These are phyloP conservation scores for Ctena decussata DNA, from an alignment of 2,888 invertebrate genomes.

Conservation along the genomic window DNA sequence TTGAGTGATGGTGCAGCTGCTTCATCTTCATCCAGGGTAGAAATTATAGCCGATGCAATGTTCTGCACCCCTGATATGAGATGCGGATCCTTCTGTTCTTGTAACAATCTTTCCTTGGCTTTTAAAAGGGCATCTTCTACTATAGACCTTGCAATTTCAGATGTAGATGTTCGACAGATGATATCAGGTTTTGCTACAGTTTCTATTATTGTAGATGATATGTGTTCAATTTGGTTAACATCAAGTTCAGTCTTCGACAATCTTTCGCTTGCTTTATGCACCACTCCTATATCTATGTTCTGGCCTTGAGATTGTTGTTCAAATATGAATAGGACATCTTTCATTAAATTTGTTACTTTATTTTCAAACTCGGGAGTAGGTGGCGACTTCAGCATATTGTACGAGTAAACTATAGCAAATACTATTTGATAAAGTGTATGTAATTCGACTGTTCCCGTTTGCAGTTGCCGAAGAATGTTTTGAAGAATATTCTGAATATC, in stretches of 20 bases:
- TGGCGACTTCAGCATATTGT: constrained; percentile 53
- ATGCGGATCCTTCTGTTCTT: constrained; percentile 12
- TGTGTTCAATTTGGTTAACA: constrained; percentile 38
- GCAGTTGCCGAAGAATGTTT: constrained; percentile 32
- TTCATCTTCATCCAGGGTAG: neutral
- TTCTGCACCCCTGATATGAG: constrained; percentile 40
- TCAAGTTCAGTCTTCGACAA: constrained; percentile 34
- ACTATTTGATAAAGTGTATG: constrained; percentile 57
- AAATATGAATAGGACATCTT: constrained; percentile 35
- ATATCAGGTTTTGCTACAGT: constrained; percentile 6
- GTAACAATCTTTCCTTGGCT: constrained; percentile 32
- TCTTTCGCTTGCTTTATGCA: constrained; percentile 46
- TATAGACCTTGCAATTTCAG: constrained; percentile 35
- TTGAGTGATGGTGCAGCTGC: constrained; percentile 12
- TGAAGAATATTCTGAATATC: constrained; percentile 44
- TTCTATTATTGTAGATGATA: constrained; percentile 38
- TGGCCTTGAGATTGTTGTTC: constrained; percentile 35
- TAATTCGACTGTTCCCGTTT: constrained; percentile 46
- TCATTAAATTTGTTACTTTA: constrained; percentile 32
- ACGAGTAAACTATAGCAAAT: constrained; percentile 59
- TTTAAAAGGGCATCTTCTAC: constrained; percentile 43
- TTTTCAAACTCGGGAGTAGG: constrained; percentile 27
- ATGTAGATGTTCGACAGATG: constrained; percentile 6
- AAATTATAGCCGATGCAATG: constrained; percentile 52
- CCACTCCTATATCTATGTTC: constrained; percentile 22